phyloP scores from a whole-genome alignment of 2,888 invertebrate genomes.

The Rhodophaea formosa region DNA sequence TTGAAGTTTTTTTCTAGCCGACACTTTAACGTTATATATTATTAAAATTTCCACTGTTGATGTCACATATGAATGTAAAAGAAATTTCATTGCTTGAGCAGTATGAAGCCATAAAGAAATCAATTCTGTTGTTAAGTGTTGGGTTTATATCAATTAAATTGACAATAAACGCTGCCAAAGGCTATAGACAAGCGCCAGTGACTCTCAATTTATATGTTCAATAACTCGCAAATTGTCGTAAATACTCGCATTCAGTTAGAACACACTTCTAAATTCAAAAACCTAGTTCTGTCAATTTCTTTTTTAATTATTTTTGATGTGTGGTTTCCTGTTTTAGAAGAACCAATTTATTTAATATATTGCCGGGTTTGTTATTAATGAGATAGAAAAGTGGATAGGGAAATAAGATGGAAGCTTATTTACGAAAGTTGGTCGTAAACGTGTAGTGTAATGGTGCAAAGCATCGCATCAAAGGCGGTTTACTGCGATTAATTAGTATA shows the following conservation, averaged over 20 bases:
- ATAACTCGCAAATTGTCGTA: slow-evolving; percentile 64
- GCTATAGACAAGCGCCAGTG: slow-evolving; percentile 52
- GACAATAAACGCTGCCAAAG: slow-evolving; percentile 51
- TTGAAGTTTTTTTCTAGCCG: not conserved
- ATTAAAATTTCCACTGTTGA: not conserved
- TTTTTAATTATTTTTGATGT: slow-evolving; percentile 40
- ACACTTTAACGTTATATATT: not conserved
- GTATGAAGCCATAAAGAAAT: slow-evolving; percentile 16
- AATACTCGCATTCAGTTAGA: slow-evolving; percentile 41
- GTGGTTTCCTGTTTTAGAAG: slow-evolving; percentile 29
- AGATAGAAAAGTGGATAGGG: slow-evolving; percentile 10
- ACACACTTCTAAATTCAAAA: slow-evolving; percentile 43
- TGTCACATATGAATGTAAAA: not conserved
- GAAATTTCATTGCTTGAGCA: not conserved
- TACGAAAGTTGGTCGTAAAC: slow-evolving; percentile 5
- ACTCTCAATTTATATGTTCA: slow-evolving; percentile 59
- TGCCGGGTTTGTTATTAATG: slow-evolving; percentile 3
- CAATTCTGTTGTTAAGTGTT: slow-evolving; percentile 22
- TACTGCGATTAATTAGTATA: slow-evolving; percentile 7
- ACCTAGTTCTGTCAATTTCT: slow-evolving; percentile 41
- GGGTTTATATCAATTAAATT: slow-evolving; percentile 57
- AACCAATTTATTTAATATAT: slow-evolving; percentile 9
- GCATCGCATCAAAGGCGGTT: slow-evolving; percentile 1
- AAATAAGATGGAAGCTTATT: not conserved
- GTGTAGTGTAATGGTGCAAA: not conserved